Evolutionary conservation across 2,888 invertebrate species (phyloP), one percentile per base, ranked within the genome.

Genomic region (Erebia ligea): DNA sequence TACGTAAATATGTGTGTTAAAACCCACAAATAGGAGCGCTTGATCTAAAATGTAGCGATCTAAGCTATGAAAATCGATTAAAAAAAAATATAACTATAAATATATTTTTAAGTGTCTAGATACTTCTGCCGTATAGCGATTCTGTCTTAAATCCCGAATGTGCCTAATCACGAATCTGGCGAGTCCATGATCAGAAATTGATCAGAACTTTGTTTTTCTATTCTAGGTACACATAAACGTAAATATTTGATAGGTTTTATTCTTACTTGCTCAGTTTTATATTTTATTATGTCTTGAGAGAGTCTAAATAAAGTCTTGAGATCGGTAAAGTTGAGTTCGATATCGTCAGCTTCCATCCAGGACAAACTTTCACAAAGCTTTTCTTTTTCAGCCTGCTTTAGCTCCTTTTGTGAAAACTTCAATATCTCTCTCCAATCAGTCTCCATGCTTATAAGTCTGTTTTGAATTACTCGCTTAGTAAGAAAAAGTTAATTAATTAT

Each of bases 211-310:
- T 8, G 2, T 19, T 19, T 9, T 17, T 3, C 10, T 54, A 54
- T 1, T 54, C 9, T 15, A n/a, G n/a, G n/a, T n/a, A 48, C 4
- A 15, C 6, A 50, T 19, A n/a, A 5, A 50, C 2, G 6, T 50
- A 50, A 6, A 6, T 6, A 54, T 54, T 48, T n/a, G 1, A n/a
- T 50, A n/a, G 17, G 13, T 34, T 57, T 52, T 59, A 57, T 72
- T 48, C 75, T 78, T 89, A 95, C 95, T 94, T 96, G 96, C 86
- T 95, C 95, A 73, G 94, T 95, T 89, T 96, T 96, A 76, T 94
- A 95, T 80, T 95, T 95, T 62, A 96, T 82, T 78, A 96, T 94
- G 86, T 95, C 95, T 83, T 96, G 96, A n/a, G 95, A 90, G 3
- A 96, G 84, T 80, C 93, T 91, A 79, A 96, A 94, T 25, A 96